Evolutionary conservation across 2,888 invertebrate species (phyloP).

Genomic region (Schrankia costaestrigalis): DNA sequence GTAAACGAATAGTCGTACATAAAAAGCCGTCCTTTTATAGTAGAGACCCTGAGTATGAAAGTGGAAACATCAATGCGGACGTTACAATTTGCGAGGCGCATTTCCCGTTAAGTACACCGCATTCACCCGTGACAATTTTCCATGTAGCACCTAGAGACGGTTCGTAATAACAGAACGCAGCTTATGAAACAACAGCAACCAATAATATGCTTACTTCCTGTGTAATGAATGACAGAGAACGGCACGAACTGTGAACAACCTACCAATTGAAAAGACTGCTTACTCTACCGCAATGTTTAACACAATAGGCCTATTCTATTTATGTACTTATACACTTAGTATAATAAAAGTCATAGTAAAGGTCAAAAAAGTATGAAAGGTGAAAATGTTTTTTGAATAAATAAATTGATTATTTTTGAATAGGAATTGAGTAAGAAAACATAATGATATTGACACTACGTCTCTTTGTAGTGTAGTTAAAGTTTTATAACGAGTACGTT

Average conservation of each 20-base stretch:
- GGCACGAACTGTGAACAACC: slow-evolving; percentile 18
- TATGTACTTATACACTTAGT: too few species aligned
- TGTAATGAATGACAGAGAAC: slow-evolving; percentile 52
- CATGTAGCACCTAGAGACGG: slow-evolving; percentile 44
- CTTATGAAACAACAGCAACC: slow-evolving; percentile 60
- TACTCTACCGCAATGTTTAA: slow-evolving; percentile 38
- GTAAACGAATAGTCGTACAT: slow-evolving; percentile 19
- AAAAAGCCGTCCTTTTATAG: slow-evolving; percentile 14
- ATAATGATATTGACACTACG: too few species aligned
- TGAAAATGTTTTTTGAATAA: too few species aligned
- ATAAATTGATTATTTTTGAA: too few species aligned
- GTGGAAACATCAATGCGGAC: slow-evolving; percentile 46
- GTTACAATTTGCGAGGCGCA: slow-evolving; percentile 60
- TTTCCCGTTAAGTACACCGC: slow-evolving; percentile 65
- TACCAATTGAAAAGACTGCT: slow-evolving; percentile 30
- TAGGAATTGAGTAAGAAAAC: too few species aligned
- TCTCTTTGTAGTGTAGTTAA: too few species aligned
- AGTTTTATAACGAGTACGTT: too few species aligned
- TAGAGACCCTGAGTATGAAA: slow-evolving; percentile 34
- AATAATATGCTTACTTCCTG: slow-evolving; percentile 44
- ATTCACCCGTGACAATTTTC: slow-evolving; percentile 45
- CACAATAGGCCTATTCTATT: too few species aligned
- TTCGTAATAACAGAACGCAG: slow-evolving; percentile 59
- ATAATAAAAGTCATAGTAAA: too few species aligned
- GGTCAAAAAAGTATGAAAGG: too few species aligned